A percentile compares a stretch with the other conserved stretches of the same genome.
These are phyloP conservation scores for Cephus runcator DNA, from an alignment of 2,888 invertebrate genomes.

Conservation along the genomic window DNA sequence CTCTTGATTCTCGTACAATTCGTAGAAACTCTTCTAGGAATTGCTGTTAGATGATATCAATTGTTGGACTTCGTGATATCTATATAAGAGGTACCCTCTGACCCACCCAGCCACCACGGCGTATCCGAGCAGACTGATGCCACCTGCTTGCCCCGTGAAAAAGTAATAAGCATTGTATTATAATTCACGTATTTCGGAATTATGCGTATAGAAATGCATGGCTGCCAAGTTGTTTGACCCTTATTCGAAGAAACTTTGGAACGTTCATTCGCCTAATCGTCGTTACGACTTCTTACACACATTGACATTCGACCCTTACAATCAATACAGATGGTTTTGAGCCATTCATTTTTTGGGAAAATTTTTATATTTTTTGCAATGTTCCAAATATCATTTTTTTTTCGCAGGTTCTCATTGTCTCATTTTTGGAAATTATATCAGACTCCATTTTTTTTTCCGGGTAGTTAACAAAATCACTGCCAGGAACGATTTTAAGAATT, in stretches of 20 bases:
- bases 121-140: conserved; percentile 44
- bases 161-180: conserved; percentile 37
- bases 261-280: not conserved
- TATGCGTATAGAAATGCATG: conserved; percentile 3
- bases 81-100: conserved; percentile 24
- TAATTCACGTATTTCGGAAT: conserved; percentile 15
- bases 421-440: not conserved
- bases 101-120: conserved; percentile 47
- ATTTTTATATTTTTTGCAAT: too few relatives aligned
- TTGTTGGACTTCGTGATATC: not conserved
- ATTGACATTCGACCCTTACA: not conserved
- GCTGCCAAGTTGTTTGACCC: conserved; percentile 4
- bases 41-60: not conserved
- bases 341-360: too few relatives aligned
- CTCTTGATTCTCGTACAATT: not conserved
- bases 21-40: not conserved
- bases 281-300: not conserved
- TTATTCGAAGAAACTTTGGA: not conserved
- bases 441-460: not conserved
- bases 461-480: not conserved
- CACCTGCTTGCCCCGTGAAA: conserved; percentile 26
- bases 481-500: not conserved
- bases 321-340: too few relatives aligned
- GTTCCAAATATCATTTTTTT: too few relatives aligned
- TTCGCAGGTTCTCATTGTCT: not conserved